Evolutionary conservation across 2,797 vertebrate species (phyloP).

Genomic region (Neostethus bicornis): DNA sequence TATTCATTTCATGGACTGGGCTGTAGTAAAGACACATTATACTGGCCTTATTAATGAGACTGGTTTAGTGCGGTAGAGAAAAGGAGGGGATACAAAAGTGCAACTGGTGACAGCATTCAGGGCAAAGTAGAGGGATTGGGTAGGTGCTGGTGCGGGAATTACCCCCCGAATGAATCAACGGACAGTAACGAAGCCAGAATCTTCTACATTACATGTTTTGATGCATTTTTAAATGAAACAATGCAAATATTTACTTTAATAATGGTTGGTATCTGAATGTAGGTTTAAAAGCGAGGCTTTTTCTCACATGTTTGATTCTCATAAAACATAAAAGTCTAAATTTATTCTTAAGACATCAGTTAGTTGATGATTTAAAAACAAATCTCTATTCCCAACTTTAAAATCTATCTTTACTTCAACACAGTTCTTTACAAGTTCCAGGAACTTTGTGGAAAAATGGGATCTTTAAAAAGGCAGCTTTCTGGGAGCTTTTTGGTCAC

Average conservation of each 20-base stretch:
- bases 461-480: too few relatives aligned
- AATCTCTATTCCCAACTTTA: too few relatives aligned
- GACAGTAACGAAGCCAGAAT: not conserved
- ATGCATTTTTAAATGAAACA: not conserved
- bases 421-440: too few relatives aligned
- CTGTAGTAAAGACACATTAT: constrained; percentile 75
- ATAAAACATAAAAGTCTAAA: too few relatives aligned
- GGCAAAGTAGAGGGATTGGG: constrained; percentile 53
- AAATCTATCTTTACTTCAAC: too few relatives aligned
- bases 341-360: too few relatives aligned
- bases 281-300: not conserved
- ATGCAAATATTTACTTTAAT: not conserved
- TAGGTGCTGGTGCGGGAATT: constrained; percentile 59
- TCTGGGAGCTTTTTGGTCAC: too few relatives aligned
- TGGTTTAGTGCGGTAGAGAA: constrained; percentile 78
- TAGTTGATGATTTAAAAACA: too few relatives aligned
- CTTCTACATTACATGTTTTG: not conserved
- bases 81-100: constrained; percentile 70
- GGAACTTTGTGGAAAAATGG: too few relatives aligned
- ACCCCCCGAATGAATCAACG: constrained; percentile 1
- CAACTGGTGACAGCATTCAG: constrained; percentile 76
- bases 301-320: too few relatives aligned
- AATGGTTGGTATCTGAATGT: not conserved
- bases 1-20: constrained; percentile 84
- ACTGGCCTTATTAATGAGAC: constrained; percentile 78